These are phyloP conservation scores for Aplysina aerophoba DNA, from an alignment of 37 sponge, comb jelly and placozoan genomes.

Conservation along the genomic window DNA sequence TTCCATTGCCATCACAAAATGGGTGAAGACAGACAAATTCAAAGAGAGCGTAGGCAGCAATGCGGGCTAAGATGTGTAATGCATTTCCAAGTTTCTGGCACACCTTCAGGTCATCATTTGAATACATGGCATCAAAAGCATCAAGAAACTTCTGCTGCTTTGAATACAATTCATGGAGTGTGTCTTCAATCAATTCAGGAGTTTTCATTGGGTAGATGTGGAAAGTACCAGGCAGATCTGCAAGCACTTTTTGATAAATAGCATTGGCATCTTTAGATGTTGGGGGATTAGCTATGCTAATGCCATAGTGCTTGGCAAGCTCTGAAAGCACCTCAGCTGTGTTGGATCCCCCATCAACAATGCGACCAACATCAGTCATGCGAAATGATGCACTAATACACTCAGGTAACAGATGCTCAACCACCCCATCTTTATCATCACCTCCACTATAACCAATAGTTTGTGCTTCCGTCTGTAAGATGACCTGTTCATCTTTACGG, in stretches of 20 bases:
- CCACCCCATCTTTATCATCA: no score
- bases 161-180: neutral
- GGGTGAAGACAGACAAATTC: neutral
- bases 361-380: no score
- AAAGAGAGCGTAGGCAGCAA: constrained; percentile 9
- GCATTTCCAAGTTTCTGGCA: neutral
- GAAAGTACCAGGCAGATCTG: neutral
- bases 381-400: no score
- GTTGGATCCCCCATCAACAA: no score
- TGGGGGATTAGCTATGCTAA: neutral
- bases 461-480: no score
- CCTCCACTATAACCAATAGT: no score
- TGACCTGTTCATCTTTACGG: no score
- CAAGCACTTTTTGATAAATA: neutral
- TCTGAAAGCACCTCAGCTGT: no score
- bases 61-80: neutral
- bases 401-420: no score
- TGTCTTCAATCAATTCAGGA: neutral
- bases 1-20: neutral
- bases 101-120: neutral
- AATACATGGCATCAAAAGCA: neutral
- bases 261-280: neutral
- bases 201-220: neutral
- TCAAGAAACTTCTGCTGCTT: neutral
- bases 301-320: no score